A percentile compares a stretch with the other conserved stretches of the same genome.
phyloP scores from a whole-genome alignment of 2,888 invertebrate genomes.

The Dastarcus helophoroides region DNA sequence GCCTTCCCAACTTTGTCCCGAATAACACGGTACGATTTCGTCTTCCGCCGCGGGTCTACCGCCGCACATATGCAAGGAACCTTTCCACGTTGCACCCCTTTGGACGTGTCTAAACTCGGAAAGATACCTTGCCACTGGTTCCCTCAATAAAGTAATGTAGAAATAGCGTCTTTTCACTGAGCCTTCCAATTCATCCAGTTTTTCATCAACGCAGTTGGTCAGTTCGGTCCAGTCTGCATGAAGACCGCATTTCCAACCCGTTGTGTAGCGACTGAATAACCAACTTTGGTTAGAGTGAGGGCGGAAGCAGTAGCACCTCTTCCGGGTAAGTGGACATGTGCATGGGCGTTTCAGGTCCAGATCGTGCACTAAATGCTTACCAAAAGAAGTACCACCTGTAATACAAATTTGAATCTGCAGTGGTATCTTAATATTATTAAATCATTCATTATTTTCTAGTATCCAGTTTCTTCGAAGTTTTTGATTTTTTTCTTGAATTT shows the following conservation, averaged over 20 bases:
- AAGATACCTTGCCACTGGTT: conserved; percentile 85
- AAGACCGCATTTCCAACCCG: conserved; percentile 96
- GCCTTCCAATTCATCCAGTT: conserved; percentile 84
- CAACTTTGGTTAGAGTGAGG: conserved; percentile 90
- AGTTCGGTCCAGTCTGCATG: conserved; percentile 98
- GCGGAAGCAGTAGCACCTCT: conserved; percentile 85
- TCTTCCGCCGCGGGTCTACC: conserved; percentile 63
- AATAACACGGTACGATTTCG: conserved; percentile 76
- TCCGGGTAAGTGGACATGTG: conserved; percentile 78
- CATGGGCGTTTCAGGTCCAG: conserved; percentile 87
- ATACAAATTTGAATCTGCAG: conserved; percentile 1
- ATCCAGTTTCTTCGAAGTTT: too few relatives aligned
- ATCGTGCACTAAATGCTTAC: conserved; percentile 91
- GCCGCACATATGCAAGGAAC: conserved; percentile 57
- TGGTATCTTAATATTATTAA: too few relatives aligned
- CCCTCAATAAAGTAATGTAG: conserved; percentile 89
- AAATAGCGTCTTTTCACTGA: conserved; percentile 59
- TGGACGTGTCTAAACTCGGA: conserved; percentile 96
- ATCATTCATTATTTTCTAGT: too few relatives aligned
- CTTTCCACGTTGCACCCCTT: conserved; percentile 91
- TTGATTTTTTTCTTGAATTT: too few relatives aligned
- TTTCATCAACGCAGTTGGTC: conserved; percentile 81
- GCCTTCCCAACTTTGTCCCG: conserved; percentile 73
- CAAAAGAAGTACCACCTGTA: conserved; percentile 86
- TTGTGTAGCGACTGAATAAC: conserved; percentile 95